Evolutionary conservation across 2,113 vertebrate species (phyloP).

Genomic region (Ciconia stormi): DNA sequence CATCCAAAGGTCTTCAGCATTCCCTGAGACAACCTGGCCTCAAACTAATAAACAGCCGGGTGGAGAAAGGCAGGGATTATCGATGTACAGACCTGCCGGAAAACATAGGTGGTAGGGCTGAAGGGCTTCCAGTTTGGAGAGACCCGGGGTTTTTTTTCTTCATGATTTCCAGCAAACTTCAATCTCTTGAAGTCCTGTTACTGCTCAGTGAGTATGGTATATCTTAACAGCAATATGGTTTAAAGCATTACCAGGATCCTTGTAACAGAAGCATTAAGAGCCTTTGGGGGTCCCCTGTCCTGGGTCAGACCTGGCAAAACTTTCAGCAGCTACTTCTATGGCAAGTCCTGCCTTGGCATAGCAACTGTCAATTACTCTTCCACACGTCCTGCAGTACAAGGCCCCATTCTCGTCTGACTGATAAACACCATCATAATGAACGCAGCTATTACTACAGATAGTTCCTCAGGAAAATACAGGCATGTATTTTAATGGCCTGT

Average conservation of each 20-base stretch:
- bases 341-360: neutral
- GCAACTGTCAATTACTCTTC: neutral
- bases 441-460: neutral
- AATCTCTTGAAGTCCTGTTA: neutral
- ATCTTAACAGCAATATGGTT: neutral
- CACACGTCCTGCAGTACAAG: accelerated
- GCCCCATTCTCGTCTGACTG: neutral
- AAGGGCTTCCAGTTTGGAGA: neutral
- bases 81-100: neutral
- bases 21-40: neutral
- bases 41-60: neutral
- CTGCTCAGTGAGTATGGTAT: neutral
- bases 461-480: neutral
- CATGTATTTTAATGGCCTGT: neutral
- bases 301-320: neutral
- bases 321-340: neutral
- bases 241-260: neutral
- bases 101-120: neutral
- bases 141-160: neutral
- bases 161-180: neutral
- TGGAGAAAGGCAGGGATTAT: neutral
- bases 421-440: neutral
- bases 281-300: neutral
- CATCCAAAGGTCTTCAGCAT: neutral
- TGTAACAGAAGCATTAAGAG: neutral